Evolutionary conservation across 1,140 invertebrate species (phyloP).

Genomic region (Sminthurinus signatus): DNA sequence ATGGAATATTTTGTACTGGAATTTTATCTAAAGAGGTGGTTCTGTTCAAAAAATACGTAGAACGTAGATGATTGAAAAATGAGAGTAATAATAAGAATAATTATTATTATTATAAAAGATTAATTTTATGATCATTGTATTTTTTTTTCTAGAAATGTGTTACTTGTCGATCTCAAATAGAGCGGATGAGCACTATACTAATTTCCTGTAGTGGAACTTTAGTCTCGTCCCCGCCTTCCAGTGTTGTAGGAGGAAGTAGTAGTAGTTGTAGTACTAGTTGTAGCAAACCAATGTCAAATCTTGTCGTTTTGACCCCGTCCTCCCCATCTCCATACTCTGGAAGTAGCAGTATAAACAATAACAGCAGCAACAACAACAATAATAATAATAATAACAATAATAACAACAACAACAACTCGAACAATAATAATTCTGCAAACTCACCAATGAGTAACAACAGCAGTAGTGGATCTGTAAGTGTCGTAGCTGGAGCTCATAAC

Average conservation of each 20-base stretch:
- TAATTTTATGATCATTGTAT: no score
- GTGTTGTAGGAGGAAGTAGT: not conserved
- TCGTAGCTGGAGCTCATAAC: not conserved
- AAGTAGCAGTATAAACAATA: constrained; percentile 27
- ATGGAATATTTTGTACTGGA: no score
- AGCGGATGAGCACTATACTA: constrained; percentile 62
- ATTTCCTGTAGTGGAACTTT: constrained; percentile 57
- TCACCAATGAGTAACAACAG: constrained; percentile 2
- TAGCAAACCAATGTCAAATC: constrained; percentile 33
- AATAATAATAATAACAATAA: constrained; percentile 33
- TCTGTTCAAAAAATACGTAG: no score
- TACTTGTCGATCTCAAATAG: constrained; percentile 81
- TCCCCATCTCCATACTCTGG: constrained; percentile 42
- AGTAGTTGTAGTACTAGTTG: not conserved
- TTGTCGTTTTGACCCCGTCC: constrained; percentile 34
- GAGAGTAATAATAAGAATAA: no score
- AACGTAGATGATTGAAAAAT: no score
- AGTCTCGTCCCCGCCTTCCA: not conserved
- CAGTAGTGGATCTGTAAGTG: constrained; percentile 1
- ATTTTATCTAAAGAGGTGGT: no score
- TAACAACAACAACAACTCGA: constrained; percentile 32
- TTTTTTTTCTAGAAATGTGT: constrained; percentile 98
- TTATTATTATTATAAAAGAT: no score
- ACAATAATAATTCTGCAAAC: constrained; percentile 14
- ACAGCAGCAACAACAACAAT: constrained; percentile 17